These are phyloP conservation scores for Zygogramma bicolorata DNA, from an alignment of 2,888 invertebrate genomes.

Conservation along the genomic window DNA sequence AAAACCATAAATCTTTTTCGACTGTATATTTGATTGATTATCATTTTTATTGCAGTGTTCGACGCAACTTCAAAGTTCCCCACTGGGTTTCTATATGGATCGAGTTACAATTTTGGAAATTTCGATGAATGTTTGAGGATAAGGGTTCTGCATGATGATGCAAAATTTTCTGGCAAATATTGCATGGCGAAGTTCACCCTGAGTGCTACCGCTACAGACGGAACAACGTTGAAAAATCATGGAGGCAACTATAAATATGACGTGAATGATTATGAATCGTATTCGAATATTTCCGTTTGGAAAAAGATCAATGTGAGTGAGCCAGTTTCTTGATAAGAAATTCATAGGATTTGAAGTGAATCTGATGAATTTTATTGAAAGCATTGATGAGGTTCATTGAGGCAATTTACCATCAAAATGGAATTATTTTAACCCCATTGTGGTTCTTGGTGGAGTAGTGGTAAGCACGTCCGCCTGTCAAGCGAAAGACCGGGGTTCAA, in stretches of 20 bases:
- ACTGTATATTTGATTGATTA: not conserved
- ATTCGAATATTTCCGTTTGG: slow-evolving; percentile 49
- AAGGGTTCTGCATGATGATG: slow-evolving; percentile 43
- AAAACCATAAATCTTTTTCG: not conserved
- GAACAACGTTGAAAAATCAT: not conserved
- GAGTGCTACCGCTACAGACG: slow-evolving; percentile 47
- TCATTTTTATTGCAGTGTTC: slow-evolving; percentile 70
- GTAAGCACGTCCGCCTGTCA: too few species aligned
- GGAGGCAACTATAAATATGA: slow-evolving; percentile 3
- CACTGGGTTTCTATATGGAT: slow-evolving; percentile 75
- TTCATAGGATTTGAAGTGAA: too few species aligned
- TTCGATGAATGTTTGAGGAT: slow-evolving; percentile 76
- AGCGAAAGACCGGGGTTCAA: too few species aligned
- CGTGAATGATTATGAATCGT: slow-evolving; percentile 21
- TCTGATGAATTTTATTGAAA: too few species aligned
- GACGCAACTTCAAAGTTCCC: slow-evolving; percentile 79
- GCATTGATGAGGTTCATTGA: too few species aligned
- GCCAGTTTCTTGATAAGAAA: too few species aligned
- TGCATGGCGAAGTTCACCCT: slow-evolving; percentile 72
- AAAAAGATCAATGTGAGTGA: slow-evolving; percentile 51
- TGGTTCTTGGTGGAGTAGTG: too few species aligned
- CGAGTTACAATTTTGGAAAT: slow-evolving; percentile 77
- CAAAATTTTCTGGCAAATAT: slow-evolving; percentile 72
- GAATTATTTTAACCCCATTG: too few species aligned
- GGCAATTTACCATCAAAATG: too few species aligned